These are phyloP conservation scores for Chrysogorgia sp. DNA, from an alignment of 92 coral and sea anemone species.

Conservation along the genomic window DNA sequence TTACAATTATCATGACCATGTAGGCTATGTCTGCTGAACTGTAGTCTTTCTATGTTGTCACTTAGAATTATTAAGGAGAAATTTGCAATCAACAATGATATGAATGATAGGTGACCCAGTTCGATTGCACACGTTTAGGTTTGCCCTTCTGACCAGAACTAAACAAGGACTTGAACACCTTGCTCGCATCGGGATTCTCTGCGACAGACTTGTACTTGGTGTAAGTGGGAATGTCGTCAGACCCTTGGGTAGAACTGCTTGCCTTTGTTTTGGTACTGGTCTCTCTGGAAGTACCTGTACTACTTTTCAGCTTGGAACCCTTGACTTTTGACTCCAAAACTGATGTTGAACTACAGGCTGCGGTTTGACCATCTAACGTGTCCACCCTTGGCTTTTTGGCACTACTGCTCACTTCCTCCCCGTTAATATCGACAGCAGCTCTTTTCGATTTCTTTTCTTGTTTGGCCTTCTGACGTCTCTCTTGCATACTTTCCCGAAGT, in stretches of 20 bases:
- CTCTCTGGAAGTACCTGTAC: constrained; percentile 55
- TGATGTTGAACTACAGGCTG: constrained; percentile 53
- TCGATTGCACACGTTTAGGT: constrained; percentile 84
- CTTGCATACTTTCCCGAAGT: constrained; percentile 77
- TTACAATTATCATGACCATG: no score
- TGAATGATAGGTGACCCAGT: constrained; percentile 95
- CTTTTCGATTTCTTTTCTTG: constrained; percentile 79
- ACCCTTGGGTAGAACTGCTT: not conserved
- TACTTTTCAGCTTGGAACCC: constrained; percentile 47
- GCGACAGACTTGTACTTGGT: constrained; percentile 97
- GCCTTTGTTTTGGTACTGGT: constrained; percentile 59
- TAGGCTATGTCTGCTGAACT: no score
- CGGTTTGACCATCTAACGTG: constrained; percentile 59
- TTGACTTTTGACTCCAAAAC: constrained; percentile 48
- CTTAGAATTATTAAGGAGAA: not conserved
- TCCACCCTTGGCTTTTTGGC: constrained; percentile 17
- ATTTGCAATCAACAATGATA: constrained; percentile 55
- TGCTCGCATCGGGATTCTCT: constrained; percentile 94
- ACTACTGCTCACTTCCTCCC: constrained; percentile 53
- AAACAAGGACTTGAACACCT: constrained; percentile 91
- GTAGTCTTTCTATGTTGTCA: not conserved
- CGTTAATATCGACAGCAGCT: constrained; percentile 52
- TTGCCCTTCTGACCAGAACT: constrained; percentile 83
- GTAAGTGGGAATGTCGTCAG: constrained; percentile 18
- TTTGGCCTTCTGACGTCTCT: constrained; percentile 81